Percentiles rank a stretch among this genome's conserved stretches.
Conservation (phyloP, 2,888 invertebrate species). For the Trichopria drosophilae region DNA sequence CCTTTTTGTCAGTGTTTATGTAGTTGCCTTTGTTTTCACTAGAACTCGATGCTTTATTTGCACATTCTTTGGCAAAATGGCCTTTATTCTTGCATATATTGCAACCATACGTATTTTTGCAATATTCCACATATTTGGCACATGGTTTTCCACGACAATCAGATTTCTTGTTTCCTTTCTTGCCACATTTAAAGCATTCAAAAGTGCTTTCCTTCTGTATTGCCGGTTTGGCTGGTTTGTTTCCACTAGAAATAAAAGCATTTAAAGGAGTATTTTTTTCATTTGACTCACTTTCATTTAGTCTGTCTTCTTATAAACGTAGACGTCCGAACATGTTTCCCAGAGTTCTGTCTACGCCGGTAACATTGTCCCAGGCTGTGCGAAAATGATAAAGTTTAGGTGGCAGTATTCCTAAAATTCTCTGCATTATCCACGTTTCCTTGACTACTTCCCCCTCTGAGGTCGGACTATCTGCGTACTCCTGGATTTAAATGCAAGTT, state of each 20-base stretch:
- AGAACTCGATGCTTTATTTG: neutral
- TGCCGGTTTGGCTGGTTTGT: too few relatives aligned
- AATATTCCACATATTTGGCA: slow-evolving; percentile 11
- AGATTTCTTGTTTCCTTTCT: slow-evolving; percentile 11
- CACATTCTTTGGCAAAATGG: slow-evolving; percentile 20
- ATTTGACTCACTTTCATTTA: too few relatives aligned
- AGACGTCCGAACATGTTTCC: slow-evolving; percentile 1
- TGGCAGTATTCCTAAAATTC: slow-evolving; percentile 35
- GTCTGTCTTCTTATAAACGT: too few relatives aligned
- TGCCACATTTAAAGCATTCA: slow-evolving; percentile 14
- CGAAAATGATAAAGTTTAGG: slow-evolving; percentile 39
- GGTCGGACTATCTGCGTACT: slow-evolving; percentile 27
- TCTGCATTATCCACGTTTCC: slow-evolving; percentile 34
- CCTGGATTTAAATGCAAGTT: slow-evolving; percentile 34
- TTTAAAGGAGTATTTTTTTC: too few relatives aligned
- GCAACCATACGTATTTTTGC: slow-evolving; percentile 14
- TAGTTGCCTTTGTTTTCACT: neutral
- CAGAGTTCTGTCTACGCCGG: slow-evolving; percentile 9
- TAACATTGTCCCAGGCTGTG: slow-evolving; percentile 37
- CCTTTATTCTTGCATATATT: too few relatives aligned
- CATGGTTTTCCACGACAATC: too few relatives aligned
- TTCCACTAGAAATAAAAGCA: too few relatives aligned
- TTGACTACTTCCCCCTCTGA: slow-evolving; percentile 32
- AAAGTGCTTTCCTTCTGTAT: neutral
- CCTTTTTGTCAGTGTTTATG: neutral